Percentiles rank a stretch among this genome's conserved stretches.
Evolutionary conservation across 2,113 vertebrate genomes (phyloP).

Genomic region (Equus quagga): DNA sequence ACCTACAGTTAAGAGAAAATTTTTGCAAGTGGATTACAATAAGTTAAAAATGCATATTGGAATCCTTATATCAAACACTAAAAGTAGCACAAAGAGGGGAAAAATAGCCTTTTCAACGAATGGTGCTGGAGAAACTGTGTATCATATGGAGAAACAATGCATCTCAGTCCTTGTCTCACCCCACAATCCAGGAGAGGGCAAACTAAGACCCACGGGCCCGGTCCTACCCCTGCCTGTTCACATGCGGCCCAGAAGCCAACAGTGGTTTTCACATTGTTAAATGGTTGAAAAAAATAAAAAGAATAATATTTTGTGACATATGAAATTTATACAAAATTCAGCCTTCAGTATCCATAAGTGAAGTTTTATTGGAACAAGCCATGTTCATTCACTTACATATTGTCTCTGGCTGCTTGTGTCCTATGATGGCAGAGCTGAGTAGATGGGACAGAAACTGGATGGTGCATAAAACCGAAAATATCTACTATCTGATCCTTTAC

Average conservation of each 20-base stretch:
- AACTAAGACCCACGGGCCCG: neutral
- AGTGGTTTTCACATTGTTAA: neutral
- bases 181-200: neutral
- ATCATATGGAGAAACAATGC: neutral
- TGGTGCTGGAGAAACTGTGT: no score
- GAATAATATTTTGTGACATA: neutral
- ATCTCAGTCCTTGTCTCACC: neutral
- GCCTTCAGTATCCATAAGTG: neutral
- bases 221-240: neutral
- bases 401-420: neutral
- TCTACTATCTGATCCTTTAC: neutral
- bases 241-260: neutral
- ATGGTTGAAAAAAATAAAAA: neutral
- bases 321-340: neutral
- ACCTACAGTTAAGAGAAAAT: neutral
- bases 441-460: no score
- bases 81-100: neutral
- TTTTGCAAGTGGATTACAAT: neutral
- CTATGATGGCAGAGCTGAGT: no score
- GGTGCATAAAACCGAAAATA: neutral
- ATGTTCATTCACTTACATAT: fast-evolving
- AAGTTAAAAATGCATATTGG: neutral
- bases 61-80: neutral
- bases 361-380: neutral
- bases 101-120: neutral